Percentiles rank a stretch among this genome's conserved stretches.
These are phyloP conservation scores for Abrostola triplasia DNA, from an alignment of 2,888 invertebrate genomes.

Conservation along the genomic window DNA sequence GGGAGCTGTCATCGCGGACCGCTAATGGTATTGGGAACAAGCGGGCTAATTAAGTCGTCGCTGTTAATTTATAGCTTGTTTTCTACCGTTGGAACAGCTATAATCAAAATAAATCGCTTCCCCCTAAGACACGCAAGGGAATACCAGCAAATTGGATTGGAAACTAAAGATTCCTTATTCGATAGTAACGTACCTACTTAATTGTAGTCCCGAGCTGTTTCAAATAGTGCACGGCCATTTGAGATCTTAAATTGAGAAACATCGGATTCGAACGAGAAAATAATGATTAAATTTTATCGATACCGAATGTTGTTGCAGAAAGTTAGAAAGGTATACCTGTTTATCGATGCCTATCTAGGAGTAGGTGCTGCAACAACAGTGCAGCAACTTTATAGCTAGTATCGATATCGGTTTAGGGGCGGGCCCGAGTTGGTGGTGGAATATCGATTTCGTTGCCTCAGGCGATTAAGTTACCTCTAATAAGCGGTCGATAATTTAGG, in stretches of 20 bases:
- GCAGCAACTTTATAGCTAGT: constrained; percentile 54
- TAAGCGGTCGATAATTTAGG: constrained; percentile 76
- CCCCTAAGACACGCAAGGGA: constrained; percentile 82
- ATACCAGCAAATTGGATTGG: constrained; percentile 81
- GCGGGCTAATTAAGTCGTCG: constrained; percentile 84
- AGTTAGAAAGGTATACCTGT: constrained; percentile 57
- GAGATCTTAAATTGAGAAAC: constrained; percentile 50
- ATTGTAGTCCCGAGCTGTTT: constrained; percentile 48
- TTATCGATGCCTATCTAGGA: constrained; percentile 65
- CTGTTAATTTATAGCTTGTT: constrained; percentile 85
- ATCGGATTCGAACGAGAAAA: constrained; percentile 46
- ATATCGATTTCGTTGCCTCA: constrained; percentile 66
- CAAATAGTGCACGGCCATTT: constrained; percentile 27
- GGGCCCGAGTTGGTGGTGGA: constrained; percentile 47
- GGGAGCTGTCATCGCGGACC: constrained; percentile 78
- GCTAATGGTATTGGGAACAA: constrained; percentile 85
- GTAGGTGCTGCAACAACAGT: constrained; percentile 48
- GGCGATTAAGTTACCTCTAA: constrained; percentile 75
- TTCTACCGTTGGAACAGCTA: constrained; percentile 77
- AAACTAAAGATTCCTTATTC: constrained; percentile 72
- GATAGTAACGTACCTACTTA: constrained; percentile 63
- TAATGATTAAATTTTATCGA: constrained; percentile 56
- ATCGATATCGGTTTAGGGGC: constrained; percentile 47
- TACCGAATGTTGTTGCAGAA: constrained; percentile 43
- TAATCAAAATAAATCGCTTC: constrained; percentile 86